Base-by-base conservation (phyloP, 2,797 vertebrate genomes). In the Mormyrops boulengeri region DNA sequence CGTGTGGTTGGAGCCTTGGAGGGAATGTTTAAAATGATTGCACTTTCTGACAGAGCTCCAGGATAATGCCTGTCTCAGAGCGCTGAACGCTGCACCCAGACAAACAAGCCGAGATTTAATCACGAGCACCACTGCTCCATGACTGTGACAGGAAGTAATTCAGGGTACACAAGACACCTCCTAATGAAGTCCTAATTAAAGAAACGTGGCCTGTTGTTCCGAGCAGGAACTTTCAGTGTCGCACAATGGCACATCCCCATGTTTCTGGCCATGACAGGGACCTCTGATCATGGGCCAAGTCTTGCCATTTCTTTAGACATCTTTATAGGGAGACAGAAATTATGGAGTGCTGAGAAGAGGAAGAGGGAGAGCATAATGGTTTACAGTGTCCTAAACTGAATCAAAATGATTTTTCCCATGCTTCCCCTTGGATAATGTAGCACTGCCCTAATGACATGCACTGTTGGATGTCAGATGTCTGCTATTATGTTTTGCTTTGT, bases 11-110 rank as follows among this genome's bases (percentile, higher is more conserved):
- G 94, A 95, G 96, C 95, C 96, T 94, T 96, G 90, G 95, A 96
- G 96, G 97, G 96, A 97, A 95, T 94, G 95, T 95, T 95, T 96
- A 96, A 96, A 98, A 97, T 89, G 94, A 97, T 96, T 97, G 95
- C 95, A 95, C 95, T 95, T 96, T 95, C 96, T 96, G 97, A 97
- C 96, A 97, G 96, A 95, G 93, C 95, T 94, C 94, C 91, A 89
- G 93, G 94, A 95, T 91, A 95, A 94, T 92, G 94, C 93, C 95
- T 96, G 93, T 96, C 96, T 95, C 92, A 90, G 90, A 77, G 93
- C 90, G 93, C 57, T 26, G 41, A 88, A n/a, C 8, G 8, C 87
- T 47, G 57, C 57, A 49, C 89, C 49, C 89, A 91, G 92, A 92
- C 91, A 93, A 93, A 95, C 92, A 92, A 92, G 91, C 91, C 91